Percentiles rank a stretch among this genome's conserved stretches.
These are phyloP conservation scores for Rhyacichthys aspro DNA, from an alignment of 2,797 vertebrate genomes.

Conservation along the genomic window DNA sequence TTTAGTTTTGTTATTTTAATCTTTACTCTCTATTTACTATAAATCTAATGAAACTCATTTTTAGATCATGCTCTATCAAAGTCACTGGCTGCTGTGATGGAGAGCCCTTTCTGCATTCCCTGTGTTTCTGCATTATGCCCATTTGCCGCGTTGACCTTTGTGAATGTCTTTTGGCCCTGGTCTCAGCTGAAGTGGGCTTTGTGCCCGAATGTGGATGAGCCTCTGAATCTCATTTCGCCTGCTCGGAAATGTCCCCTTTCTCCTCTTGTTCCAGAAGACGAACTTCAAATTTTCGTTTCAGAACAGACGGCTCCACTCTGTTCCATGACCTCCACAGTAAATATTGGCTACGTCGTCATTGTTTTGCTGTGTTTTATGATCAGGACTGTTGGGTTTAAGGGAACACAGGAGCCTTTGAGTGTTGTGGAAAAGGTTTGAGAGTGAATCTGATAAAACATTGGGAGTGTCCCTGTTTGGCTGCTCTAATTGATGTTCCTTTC, in stretches of 20 bases:
- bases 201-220: constrained; percentile 74
- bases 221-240: constrained; percentile 79
- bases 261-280: constrained; percentile 59
- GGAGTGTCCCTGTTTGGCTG: constrained; percentile 26
- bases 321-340: constrained; percentile 32
- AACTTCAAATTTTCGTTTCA: constrained; percentile 64
- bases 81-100: constrained; percentile 24
- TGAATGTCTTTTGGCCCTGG: constrained; percentile 74
- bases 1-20: too few species aligned
- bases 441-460: constrained; percentile 20
- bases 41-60: too few species aligned
- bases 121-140: constrained; percentile 65
- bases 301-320: constrained; percentile 42
- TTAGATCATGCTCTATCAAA: too few species aligned
- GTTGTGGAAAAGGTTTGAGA: constrained; percentile 3
- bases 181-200: constrained; percentile 76
- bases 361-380: too few species aligned
- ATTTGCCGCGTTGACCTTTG: constrained; percentile 80
- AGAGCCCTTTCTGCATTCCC: constrained; percentile 48
- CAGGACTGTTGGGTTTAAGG: too few species aligned
- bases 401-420: not conserved
- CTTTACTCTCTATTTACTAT: too few species aligned
- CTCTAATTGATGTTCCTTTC: constrained; percentile 33
- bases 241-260: constrained; percentile 63
- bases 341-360: constrained; percentile 13